Percentiles rank a stretch among this genome's conserved stretches.
Conservation (phyloP, 2,113 vertebrate genomes). For the Heteronetta atricapilla region DNA sequence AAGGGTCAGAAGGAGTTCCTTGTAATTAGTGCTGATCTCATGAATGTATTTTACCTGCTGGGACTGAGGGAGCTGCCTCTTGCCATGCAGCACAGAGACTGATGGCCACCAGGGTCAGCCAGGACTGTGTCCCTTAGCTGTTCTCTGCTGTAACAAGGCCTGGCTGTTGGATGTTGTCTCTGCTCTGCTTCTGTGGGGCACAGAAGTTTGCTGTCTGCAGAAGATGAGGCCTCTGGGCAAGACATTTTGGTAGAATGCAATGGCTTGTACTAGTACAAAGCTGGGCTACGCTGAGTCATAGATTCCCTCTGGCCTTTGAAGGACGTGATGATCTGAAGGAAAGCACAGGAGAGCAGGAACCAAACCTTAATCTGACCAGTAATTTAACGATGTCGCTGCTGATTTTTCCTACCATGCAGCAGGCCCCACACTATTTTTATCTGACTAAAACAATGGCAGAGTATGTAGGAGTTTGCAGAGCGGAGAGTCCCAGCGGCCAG, state of each 20-base stretch:
- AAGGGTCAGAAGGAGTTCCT: neutral
- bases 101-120: neutral
- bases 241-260: neutral
- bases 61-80: neutral
- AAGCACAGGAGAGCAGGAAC: neutral
- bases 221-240: neutral
- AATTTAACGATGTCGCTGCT: neutral
- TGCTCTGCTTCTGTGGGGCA: neutral
- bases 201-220: neutral
- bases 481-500: neutral
- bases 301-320: neutral
- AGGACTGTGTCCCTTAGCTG: neutral
- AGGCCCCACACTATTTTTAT: neutral
- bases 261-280: neutral
- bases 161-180: neutral
- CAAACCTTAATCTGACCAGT: neutral
- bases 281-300: neutral
- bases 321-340: neutral
- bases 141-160: neutral
- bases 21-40: neutral
- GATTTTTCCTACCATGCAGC: neutral
- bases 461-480: neutral
- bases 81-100: neutral
- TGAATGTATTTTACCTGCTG: neutral
- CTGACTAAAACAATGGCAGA: neutral